phyloP scores from a whole-genome alignment of 92 coral and sea anemone genomes.

The Zoanthus gigantus region DNA sequence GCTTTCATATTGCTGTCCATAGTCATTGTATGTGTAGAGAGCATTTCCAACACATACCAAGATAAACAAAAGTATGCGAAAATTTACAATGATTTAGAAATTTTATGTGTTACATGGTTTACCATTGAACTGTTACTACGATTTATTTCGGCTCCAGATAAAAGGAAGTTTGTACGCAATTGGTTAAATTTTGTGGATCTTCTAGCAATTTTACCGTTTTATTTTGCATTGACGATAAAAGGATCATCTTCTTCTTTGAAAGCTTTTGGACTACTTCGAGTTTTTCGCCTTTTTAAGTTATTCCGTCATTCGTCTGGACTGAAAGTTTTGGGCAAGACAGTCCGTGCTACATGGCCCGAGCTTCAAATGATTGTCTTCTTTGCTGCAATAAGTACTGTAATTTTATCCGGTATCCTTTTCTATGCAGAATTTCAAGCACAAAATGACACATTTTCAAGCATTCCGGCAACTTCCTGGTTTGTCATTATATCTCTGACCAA shows the following conservation, averaged over 20 bases:
- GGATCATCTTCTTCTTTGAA: conserved; percentile 37
- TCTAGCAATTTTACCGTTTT: conserved; percentile 83
- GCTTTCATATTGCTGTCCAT: conserved; percentile 78
- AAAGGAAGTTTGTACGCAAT: conserved; percentile 63
- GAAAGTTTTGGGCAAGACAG: conserved; percentile 80
- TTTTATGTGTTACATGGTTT: conserved; percentile 85
- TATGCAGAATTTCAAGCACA: conserved; percentile 82
- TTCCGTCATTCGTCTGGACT: conserved; percentile 89
- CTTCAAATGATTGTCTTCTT: conserved; percentile 85
- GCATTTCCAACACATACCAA: conserved; percentile 43
- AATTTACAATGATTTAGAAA: conserved; percentile 61
- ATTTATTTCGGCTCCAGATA: conserved; percentile 78
- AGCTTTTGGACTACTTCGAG: conserved; percentile 72
- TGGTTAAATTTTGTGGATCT: conserved; percentile 80
- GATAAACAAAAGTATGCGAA: neutral
- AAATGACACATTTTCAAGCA: conserved; percentile 73
- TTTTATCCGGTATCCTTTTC: conserved; percentile 81
- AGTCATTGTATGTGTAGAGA: conserved; percentile 82
- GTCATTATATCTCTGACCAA: conserved; percentile 90
- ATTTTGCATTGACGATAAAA: conserved; percentile 44
- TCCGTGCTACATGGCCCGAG: conserved; percentile 86
- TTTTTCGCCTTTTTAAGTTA: conserved; percentile 80
- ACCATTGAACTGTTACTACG: conserved; percentile 76
- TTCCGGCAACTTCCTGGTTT: conserved; percentile 95
- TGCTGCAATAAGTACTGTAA: conserved; percentile 73